Conservation (phyloP, 2,797 vertebrate genomes). For the Mus spretus region DNA sequence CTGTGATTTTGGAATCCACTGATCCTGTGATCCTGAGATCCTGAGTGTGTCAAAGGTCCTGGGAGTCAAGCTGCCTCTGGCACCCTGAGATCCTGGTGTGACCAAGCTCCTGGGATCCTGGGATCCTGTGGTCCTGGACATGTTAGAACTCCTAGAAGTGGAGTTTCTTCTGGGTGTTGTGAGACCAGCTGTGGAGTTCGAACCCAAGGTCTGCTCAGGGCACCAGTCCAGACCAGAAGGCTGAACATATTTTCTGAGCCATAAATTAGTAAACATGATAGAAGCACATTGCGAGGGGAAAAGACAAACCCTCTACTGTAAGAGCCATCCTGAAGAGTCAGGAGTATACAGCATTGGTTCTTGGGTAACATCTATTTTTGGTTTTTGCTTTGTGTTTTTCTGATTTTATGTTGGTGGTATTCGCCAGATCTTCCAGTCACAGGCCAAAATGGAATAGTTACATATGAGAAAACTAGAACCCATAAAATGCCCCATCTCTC, state of each 20-base stretch:
- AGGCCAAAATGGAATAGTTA: constrained; percentile 5
- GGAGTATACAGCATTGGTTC: neutral
- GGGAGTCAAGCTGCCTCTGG: no score
- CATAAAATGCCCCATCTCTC: neutral
- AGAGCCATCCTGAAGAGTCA: neutral
- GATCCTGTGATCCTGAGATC: no score
- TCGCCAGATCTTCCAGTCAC: constrained; percentile 11
- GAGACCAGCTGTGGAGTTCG: no score
- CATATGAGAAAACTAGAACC: constrained; percentile 8
- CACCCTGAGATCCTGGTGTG: no score
- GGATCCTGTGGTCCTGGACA: no score
- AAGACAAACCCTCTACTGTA: constrained; percentile 44
- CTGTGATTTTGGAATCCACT: no score
- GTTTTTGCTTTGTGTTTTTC: neutral
- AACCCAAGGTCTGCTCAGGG: no score
- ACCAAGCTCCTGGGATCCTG: no score
- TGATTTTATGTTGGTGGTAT: constrained; percentile 17
- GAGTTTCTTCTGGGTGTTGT: no score
- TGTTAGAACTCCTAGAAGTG: no score
- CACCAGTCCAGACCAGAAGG: no score
- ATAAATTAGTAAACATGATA: constrained; percentile 59
- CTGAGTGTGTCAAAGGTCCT: no score
- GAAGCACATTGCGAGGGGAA: constrained; percentile 33
- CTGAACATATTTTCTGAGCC: constrained; percentile 47
- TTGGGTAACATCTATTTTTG: neutral